These are phyloP conservation scores for Andrena bucephala DNA, from an alignment of 2,888 invertebrate species.

Conservation along the genomic window DNA sequence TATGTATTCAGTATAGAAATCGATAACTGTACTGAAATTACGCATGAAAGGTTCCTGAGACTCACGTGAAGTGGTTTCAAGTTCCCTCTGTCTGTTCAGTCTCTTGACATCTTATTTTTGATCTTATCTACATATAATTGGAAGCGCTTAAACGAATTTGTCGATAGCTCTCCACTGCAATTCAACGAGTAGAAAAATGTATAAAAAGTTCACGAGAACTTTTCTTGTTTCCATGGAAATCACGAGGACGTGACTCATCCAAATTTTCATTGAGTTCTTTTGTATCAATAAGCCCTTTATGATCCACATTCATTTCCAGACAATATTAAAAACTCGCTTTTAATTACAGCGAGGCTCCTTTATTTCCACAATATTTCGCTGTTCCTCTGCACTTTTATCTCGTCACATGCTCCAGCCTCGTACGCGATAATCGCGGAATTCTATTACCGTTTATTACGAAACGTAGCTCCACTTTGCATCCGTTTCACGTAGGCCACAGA, in stretches of 20 bases:
- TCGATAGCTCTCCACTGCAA: not conserved
- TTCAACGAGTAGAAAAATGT: not conserved
- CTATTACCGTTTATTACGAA: conserved; percentile 10
- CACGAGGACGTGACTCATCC: not conserved
- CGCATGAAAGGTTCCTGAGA: not conserved
- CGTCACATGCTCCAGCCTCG: not conserved
- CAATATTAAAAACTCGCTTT: not conserved
- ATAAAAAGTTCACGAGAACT: not conserved
- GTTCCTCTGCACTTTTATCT: not conserved
- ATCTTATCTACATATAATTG: no score
- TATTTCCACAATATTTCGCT: not conserved
- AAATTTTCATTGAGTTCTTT: not conserved
- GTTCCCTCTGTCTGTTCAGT: not conserved
- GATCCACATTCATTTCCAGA: not conserved
- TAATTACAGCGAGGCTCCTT: not conserved
- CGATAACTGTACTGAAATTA: not conserved
- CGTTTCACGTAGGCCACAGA: not conserved
- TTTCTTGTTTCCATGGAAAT: conserved; percentile 5
- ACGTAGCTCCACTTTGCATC: conserved; percentile 5
- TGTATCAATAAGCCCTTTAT: not conserved
- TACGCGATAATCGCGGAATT: conserved; percentile 1
- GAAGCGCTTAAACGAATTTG: no score
- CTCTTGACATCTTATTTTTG: no score
- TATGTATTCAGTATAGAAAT: not conserved
- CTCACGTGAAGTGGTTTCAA: not conserved